These are phyloP conservation scores for Cyrtorhinus lividipennis DNA, from an alignment of 1,140 invertebrate genomes.

Conservation along the genomic window DNA sequence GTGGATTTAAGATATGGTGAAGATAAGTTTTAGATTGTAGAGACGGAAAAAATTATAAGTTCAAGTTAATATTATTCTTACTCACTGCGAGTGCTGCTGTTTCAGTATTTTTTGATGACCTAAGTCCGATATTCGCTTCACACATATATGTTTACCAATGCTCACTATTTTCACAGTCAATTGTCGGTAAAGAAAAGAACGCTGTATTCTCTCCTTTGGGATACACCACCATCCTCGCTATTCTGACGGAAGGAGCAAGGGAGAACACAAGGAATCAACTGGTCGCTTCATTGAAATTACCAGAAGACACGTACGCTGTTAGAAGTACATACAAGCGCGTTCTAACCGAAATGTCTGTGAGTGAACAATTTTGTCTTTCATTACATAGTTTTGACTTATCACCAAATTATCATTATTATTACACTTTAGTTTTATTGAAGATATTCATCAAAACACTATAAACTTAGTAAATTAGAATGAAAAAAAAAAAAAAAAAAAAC, in stretches of 20 bases:
- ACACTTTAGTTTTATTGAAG: neutral
- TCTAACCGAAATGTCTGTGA: slow-evolving; percentile 24
- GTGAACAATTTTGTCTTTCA: neutral
- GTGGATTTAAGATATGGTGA: neutral
- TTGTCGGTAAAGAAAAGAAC: neutral
- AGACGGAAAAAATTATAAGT: neutral
- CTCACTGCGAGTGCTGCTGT: neutral
- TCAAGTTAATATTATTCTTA: neutral
- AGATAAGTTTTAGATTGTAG: neutral
- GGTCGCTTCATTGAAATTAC: slow-evolving; percentile 36
- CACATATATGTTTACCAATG: neutral
- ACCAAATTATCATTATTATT: neutral
- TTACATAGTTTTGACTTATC: neutral
- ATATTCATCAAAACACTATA: neutral
- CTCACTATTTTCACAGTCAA: neutral
- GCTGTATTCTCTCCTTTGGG: slow-evolving; percentile 44
- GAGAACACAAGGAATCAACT: slow-evolving; percentile 42
- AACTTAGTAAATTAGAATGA: too few species aligned
- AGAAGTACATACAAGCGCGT: slow-evolving; percentile 27
- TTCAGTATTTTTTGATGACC: neutral
- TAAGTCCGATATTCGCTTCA: neutral
- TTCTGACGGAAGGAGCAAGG: slow-evolving; percentile 42
- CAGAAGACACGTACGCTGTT: slow-evolving; percentile 33
- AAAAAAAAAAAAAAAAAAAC: too few species aligned
- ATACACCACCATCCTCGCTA: slow-evolving; percentile 40